Evolutionary conservation across 2,113 vertebrate genomes (phyloP).

Genomic region (Sylvia atricapilla): DNA sequence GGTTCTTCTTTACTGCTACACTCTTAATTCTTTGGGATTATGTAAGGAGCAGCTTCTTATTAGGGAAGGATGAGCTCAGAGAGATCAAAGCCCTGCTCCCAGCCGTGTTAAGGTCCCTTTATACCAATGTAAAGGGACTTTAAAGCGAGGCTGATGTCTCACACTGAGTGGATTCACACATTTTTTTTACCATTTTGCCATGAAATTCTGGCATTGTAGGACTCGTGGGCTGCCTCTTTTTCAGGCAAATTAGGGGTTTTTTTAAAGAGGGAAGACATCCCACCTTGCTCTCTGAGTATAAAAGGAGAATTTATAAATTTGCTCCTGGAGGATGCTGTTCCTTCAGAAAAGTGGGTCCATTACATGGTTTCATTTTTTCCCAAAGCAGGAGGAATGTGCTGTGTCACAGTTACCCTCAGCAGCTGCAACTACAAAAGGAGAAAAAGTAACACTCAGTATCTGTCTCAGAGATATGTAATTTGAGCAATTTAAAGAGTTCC

Average conservation of each 20-base stretch:
- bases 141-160: background rate
- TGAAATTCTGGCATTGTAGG: background rate
- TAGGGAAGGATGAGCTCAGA: background rate
- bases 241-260: background rate
- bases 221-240: background rate
- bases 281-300: background rate
- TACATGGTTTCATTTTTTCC: background rate
- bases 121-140: background rate
- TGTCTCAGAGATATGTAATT: background rate
- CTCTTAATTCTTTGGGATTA: constrained; percentile 7
- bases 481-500: background rate
- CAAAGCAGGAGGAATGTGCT: background rate
- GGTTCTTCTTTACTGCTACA: background rate
- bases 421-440: background rate
- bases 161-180: background rate
- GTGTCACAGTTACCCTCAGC: background rate
- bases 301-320: background rate
- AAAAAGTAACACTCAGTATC: background rate
- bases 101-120: background rate
- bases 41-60: background rate
- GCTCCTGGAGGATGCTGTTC: background rate
- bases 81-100: constrained; percentile 42
- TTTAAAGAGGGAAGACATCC: background rate
- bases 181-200: background rate
- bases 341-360: background rate